These are phyloP conservation scores for Blastomussa wellsi DNA, from an alignment of 92 coral and sea anemone species.

Conservation along the genomic window DNA sequence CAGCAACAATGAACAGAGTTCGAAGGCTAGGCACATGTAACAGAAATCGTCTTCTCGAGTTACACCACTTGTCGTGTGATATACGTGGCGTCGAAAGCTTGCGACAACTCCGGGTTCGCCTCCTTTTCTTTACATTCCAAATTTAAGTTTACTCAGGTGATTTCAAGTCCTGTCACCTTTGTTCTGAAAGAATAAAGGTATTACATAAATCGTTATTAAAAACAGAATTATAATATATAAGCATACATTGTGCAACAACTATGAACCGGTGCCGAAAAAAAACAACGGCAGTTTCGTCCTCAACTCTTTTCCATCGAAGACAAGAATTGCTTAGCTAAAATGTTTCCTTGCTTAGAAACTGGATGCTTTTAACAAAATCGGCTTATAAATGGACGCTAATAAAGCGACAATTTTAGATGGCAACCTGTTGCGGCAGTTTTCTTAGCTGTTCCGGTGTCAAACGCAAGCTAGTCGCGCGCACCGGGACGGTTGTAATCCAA, in stretches of 20 bases:
- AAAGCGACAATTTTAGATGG: not conserved
- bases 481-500: not conserved
- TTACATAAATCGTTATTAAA: not conserved
- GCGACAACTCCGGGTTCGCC: not conserved
- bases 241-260: not conserved
- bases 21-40: not conserved
- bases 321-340: not conserved
- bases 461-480: not conserved
- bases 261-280: not conserved
- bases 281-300: not conserved
- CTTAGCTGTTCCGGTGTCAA: slow-evolving; percentile 13
- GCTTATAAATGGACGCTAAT: slow-evolving; percentile 2
- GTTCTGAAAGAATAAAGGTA: slow-evolving; percentile 25
- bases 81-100: not conserved
- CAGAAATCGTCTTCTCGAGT: not conserved
- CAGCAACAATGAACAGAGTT: not conserved
- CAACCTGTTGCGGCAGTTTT: slow-evolving; percentile 27
- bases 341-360: not conserved
- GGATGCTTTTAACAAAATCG: not conserved
- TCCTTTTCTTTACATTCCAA: not conserved
- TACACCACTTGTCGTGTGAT: not conserved
- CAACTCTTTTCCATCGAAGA: not conserved
- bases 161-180: slow-evolving; percentile 1
- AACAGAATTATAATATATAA: not conserved
- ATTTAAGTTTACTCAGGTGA: slow-evolving; percentile 27